Evolutionary conservation across 2,113 vertebrate genomes (phyloP).

Genomic region (Burhinus bistriatus): DNA sequence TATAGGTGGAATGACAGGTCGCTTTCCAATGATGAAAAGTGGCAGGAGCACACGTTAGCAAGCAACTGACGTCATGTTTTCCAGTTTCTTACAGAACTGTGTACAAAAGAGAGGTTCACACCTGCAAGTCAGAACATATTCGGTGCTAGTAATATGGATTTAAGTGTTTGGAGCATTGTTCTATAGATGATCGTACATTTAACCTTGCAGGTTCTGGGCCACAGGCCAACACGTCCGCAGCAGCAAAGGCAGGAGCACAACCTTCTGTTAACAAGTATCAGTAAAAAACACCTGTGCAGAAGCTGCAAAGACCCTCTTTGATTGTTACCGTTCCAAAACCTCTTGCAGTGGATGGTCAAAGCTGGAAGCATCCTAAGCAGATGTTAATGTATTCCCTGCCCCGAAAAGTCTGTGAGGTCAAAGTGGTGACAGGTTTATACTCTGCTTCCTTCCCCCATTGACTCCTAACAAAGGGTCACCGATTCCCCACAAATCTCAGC

Average conservation of each 20-base stretch:
- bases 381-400: neutral
- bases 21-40: neutral
- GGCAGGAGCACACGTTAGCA: neutral
- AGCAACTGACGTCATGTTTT: neutral
- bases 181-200: neutral
- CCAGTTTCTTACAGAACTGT: neutral
- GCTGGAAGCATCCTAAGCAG: neutral
- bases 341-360: neutral
- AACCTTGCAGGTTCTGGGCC: neutral
- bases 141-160: neutral
- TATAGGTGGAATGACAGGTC: neutral
- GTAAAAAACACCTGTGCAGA: neutral
- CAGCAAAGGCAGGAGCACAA: neutral
- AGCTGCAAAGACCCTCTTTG: neutral
- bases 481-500: neutral
- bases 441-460: neutral
- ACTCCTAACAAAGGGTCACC: neutral
- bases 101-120: neutral
- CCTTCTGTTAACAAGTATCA: neutral
- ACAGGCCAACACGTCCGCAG: neutral
- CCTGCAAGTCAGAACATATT: neutral
- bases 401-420: neutral
- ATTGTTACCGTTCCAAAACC: neutral
- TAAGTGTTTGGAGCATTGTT: neutral
- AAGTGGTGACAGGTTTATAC: neutral